Evolutionary conservation across 2,797 vertebrate genomes (phyloP).

Genomic region (Sebastes diaconus): DNA sequence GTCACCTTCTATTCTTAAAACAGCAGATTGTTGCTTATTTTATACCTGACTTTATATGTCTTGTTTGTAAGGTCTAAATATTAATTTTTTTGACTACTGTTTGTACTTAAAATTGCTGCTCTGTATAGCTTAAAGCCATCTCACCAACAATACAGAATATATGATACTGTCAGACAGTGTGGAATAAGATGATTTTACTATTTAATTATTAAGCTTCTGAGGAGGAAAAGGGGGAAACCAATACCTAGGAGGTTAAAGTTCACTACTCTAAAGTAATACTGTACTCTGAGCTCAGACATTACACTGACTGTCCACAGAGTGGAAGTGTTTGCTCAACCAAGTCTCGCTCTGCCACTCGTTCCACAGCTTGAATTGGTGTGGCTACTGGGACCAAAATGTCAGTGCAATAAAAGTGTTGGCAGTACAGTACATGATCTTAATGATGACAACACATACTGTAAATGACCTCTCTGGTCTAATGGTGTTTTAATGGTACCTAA

Average conservation of each 20-base stretch:
- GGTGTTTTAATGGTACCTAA: background rate
- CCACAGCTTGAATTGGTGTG: background rate
- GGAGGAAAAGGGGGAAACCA: background rate
- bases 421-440: background rate
- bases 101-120: background rate
- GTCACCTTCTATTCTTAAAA: background rate
- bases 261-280: too few species aligned
- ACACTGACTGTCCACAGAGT: constrained; percentile 28
- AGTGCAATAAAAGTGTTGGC: background rate
- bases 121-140: background rate
- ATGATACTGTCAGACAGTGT: background rate
- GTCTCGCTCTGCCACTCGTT: background rate
- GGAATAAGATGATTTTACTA: background rate
- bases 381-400: background rate
- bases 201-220: background rate
- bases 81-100: too few species aligned
- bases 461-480: background rate
- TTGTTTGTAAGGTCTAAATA: background rate
- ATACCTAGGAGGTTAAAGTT: background rate
- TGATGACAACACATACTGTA: background rate
- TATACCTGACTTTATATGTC: background rate
- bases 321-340: constrained; percentile 29
- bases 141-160: background rate
- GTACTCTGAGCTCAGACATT: background rate
- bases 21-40: background rate